Conservation (phyloP, 2,888 invertebrate genomes). For the Malacosoma neustria region DNA sequence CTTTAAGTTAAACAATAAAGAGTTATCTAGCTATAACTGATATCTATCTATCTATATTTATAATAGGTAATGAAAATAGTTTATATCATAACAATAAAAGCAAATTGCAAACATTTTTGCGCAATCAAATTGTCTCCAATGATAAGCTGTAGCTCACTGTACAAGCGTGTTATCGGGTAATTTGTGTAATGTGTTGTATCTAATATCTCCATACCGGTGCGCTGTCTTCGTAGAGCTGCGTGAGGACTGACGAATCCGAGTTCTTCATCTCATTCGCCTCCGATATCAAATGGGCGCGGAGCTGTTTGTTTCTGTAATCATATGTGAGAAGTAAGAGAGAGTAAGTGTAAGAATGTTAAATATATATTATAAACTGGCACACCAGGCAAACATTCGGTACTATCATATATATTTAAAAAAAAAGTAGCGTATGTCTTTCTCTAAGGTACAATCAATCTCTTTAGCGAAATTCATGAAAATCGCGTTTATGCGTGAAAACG, state of each 20-base stretch:
- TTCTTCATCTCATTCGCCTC: slow-evolving; percentile 78
- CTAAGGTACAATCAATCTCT: too few species aligned
- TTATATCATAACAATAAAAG: too few species aligned
- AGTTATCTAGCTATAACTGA: background rate
- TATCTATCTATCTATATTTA: background rate
- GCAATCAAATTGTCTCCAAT: background rate
- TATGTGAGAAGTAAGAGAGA: too few species aligned
- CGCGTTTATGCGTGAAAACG: too few species aligned
- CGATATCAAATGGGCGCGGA: slow-evolving; percentile 82
- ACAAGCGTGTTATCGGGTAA: slow-evolving; percentile 29
- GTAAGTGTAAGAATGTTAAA: too few species aligned
- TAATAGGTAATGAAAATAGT: too few species aligned
- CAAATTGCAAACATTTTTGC: too few species aligned
- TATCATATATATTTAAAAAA: too few species aligned
- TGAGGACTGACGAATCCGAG: slow-evolving; percentile 64
- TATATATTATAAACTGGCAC: too few species aligned
- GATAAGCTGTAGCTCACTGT: slow-evolving; percentile 25
- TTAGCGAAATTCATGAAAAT: too few species aligned
- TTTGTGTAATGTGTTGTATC: slow-evolving; percentile 10
- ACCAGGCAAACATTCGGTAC: too few species aligned
- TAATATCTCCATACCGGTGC: slow-evolving; percentile 46
- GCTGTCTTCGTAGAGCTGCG: slow-evolving; percentile 71
- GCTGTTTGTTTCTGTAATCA: slow-evolving; percentile 81
- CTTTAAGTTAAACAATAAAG: background rate
- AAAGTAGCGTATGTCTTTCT: too few species aligned